A percentile compares a stretch with the other conserved stretches of the same genome.
phyloP scores from a whole-genome alignment of 2,113 vertebrate species.

The Sinocyclocheilus maitianheensis region DNA sequence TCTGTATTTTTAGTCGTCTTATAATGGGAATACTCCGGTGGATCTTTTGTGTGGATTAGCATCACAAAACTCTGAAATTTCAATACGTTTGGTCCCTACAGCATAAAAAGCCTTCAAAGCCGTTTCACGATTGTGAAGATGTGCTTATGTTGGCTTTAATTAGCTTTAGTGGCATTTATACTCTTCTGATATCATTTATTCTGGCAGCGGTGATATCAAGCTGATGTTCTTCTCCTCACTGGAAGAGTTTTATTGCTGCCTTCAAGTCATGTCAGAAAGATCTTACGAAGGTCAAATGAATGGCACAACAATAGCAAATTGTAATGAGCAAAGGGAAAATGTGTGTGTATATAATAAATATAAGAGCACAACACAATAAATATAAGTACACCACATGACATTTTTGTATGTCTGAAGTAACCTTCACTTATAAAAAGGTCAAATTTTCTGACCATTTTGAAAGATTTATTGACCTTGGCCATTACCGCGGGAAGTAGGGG shows the following conservation, averaged over 20 bases:
- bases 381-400: no score
- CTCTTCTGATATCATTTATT: not conserved
- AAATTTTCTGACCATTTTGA: not conserved
- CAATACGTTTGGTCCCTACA: not conserved
- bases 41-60: not conserved
- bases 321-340: not conserved
- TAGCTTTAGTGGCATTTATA: not conserved
- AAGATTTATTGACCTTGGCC: not conserved
- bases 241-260: not conserved
- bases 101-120: not conserved
- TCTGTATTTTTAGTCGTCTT: not conserved
- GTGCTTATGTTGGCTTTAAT: not conserved
- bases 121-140: not conserved
- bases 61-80: not conserved
- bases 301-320: not conserved
- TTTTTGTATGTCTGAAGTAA: not conserved
- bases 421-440: not conserved
- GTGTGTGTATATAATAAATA: not conserved
- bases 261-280: not conserved
- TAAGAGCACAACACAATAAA: no score
- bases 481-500: no score
- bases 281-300: not conserved
- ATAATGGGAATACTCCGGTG: not conserved
- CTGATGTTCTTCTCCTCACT: not conserved
- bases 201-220: constrained; percentile 1